Evolutionary conservation across 2,888 invertebrate species (phyloP).

Genomic region (Cryptocephalus moraei): DNA sequence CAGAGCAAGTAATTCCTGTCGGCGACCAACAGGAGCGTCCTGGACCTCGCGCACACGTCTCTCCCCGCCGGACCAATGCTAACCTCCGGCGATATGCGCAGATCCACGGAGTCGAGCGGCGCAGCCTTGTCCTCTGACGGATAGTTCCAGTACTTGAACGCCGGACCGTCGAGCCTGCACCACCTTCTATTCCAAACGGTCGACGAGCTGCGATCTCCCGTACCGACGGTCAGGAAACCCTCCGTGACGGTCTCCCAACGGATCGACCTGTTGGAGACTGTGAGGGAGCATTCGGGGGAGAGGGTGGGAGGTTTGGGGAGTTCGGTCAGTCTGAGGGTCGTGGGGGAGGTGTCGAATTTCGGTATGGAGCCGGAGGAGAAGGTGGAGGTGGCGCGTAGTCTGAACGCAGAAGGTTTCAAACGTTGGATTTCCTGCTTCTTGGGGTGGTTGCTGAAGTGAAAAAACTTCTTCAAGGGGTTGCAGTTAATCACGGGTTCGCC

Average conservation of each 20-base stretch:
- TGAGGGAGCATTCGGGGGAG: too few species aligned
- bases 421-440: constrained; percentile 4
- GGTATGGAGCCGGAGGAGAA: constrained; percentile 8
- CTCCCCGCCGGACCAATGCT: constrained; percentile 13
- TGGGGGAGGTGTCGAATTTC: not conserved
- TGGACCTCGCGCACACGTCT: constrained; percentile 18
- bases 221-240: constrained; percentile 18
- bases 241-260: constrained; percentile 5
- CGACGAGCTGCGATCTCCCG: constrained; percentile 7
- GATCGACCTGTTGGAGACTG: too few species aligned
- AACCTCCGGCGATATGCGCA: constrained; percentile 9
- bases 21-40: constrained; percentile 13
- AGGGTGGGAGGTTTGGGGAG: too few species aligned
- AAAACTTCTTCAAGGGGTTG: constrained; percentile 17
- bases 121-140: constrained; percentile 15
- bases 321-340: too few species aligned
- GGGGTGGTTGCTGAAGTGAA: constrained; percentile 8
- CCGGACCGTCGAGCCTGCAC: constrained; percentile 16
- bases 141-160: constrained; percentile 21
- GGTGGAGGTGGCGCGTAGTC: constrained; percentile 9
- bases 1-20: constrained; percentile 14
- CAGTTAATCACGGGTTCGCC: constrained; percentile 5
- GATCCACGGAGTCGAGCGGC: constrained; percentile 13
- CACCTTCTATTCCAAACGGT: constrained; percentile 20
- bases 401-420: constrained; percentile 15